phyloP scores from a whole-genome alignment of 2,113 vertebrate species.

The human region DNA sequence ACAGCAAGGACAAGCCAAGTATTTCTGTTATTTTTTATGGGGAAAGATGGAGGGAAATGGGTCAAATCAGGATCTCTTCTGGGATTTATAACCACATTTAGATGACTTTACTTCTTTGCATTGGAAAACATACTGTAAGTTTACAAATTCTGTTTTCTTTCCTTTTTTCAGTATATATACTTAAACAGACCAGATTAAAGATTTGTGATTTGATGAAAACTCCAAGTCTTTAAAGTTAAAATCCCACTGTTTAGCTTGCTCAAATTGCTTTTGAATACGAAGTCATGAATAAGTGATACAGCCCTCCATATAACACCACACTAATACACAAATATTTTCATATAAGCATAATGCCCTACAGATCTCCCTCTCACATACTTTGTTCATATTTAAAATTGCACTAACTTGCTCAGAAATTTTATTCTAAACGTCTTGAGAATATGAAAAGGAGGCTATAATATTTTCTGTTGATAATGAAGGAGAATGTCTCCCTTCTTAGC shows the following conservation, averaged over 20 bases:
- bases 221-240: slow-evolving; percentile 22
- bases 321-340: neutral
- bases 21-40: neutral
- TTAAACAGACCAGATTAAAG: neutral
- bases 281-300: neutral
- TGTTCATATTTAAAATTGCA: neutral
- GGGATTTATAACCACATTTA: neutral
- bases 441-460: neutral
- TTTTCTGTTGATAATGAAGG: neutral
- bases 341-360: neutral
- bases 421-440: neutral
- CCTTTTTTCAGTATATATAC: neutral
- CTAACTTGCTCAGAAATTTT: neutral
- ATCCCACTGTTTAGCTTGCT: neutral
- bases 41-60: neutral
- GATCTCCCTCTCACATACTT: neutral
- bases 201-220: neutral
- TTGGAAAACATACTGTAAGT: neutral
- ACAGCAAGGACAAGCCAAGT: neutral
- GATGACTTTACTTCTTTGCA: neutral
- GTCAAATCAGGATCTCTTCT: neutral
- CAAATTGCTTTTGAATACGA: neutral
- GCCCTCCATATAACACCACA: neutral
- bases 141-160: neutral
- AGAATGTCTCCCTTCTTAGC: neutral